Evolutionary conservation across 2,888 invertebrate genomes (phyloP), one percentile per base, ranked within the genome.

Genomic region (Gastrophysa polygoni): DNA sequence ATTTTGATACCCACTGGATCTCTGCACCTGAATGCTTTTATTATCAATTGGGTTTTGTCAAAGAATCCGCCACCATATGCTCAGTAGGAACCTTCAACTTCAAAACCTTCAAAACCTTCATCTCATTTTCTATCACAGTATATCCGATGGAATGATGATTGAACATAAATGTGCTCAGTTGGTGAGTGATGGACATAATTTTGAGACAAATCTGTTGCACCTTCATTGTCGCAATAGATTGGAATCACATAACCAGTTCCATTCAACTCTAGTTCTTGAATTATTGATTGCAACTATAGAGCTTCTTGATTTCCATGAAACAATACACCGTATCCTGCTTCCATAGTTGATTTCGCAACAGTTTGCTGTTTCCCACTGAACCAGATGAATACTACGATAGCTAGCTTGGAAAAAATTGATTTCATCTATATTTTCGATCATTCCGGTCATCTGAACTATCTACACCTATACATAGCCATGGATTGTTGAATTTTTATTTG

Each of bases 281-380:
- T 24, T 24, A 24, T 24, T 24, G 24, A 24, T 7, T 24, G 24
- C 24, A 24, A 24, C 24, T 7, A 24, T 7, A 24, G 7, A 24
- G 24, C 24, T 7, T 3, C 24, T 24, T 20, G 2, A 1, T n/a
- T 47, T 47, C 18, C 21, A 6, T 47, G 21, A 18, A 20, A 47
- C 11, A 47, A n/a, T 2, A 20, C 47, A 47, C 17, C 21, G 18
- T 47, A 47, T 47, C 18, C 21, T 18, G 47, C 47, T 47, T 47
- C 47, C 20, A 20, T 47, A 20, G 47, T 47, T 20, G 47, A 47
- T 47, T 20, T 47, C 18, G 11, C 7, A 18, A 47, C 47, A 4
- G 47, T 47, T 11, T 47, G 47, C 18, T 47, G 47, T 7, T 47
- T 47, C 21, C 18, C 18, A 47, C 47, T 47, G 20, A 47, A 21